Evolutionary conservation across 1,140 invertebrate species (phyloP), one percentile per base, ranked within the genome.

Genomic region (Euwallacea fornicatus): DNA sequence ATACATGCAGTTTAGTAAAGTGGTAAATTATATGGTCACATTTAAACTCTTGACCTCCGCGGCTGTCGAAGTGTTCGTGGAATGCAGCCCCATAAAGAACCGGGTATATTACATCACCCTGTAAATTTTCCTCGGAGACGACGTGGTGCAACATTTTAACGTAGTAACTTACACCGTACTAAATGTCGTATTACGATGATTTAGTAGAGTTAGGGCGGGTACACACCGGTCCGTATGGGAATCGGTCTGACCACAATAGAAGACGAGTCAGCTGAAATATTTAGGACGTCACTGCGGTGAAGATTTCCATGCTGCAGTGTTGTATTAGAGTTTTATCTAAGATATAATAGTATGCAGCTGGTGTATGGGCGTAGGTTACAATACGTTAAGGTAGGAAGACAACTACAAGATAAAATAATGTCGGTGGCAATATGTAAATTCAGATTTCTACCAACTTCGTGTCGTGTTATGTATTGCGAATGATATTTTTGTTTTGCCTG

Each of bases 181-280:
- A 69, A 69, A 69, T 61, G 67, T 69, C 67, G 67, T 63, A 69
- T 69, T 69, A 69, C 67, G 67, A 69, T 69, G 67, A 69, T 69
- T 69, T 69, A 69, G 50, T 61, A 42, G 46, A 47, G 67, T 62
- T 69, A 55, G 60, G 67, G 67, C 59, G 59, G 58, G 21, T 33
- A 33, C 21, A 33, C 21, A 33, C 21, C 21, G 21, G 60, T 56
- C 44, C 67, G 67, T 63, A 60, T 69, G 67, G 59, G 67, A 69
- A 69, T 58, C 33, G 67, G n/a, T n/a, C 41, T 47, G 67, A 44
- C 60, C 60, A 68, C 66, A 68, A 68, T 68, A 47, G 54, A 66
- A 58, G 53, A 58, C 65, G 65, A 66, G 56, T 42, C 55, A 46
- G 13, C 53, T 66, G 53, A 58, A 56, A 16, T 56, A 58, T 66